phyloP scores from a whole-genome alignment of 2,797 vertebrate species.

The Muscicapa comitata region DNA sequence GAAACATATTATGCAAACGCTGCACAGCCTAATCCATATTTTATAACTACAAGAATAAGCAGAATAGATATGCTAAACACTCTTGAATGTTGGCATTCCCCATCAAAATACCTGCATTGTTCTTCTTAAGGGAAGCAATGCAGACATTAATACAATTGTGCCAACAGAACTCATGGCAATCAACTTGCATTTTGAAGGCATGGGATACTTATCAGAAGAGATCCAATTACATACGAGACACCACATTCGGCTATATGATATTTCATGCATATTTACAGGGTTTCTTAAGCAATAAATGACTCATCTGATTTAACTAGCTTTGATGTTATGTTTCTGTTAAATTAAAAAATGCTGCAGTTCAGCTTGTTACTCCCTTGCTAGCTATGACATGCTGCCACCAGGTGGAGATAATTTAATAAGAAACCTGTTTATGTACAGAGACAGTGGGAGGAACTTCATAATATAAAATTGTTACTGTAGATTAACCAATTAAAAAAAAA shows the following conservation, averaged over 20 bases:
- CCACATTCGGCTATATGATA: not conserved
- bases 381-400: slow-evolving; percentile 63
- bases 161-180: not conserved
- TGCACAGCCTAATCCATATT: not conserved
- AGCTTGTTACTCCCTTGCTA: not conserved
- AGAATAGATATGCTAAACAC: not conserved
- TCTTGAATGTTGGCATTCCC: not conserved
- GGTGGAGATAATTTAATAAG: slow-evolving; percentile 45
- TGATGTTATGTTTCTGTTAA: not conserved
- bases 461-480: not conserved
- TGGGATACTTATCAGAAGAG: not conserved
- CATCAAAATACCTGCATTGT: not conserved
- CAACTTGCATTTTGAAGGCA: not conserved
- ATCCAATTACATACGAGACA: not conserved
- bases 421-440: not conserved
- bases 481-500: not conserved
- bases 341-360: not conserved
- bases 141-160: not conserved
- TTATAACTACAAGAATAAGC: not conserved
- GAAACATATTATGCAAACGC: not conserved
- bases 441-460: not conserved
- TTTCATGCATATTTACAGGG: not conserved
- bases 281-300: not conserved
- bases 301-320: not conserved
- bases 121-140: not conserved